Evolutionary conservation across 1,140 invertebrate genomes (phyloP), one percentile per base, ranked within the genome.

Genomic region (Pissodes strobi): DNA sequence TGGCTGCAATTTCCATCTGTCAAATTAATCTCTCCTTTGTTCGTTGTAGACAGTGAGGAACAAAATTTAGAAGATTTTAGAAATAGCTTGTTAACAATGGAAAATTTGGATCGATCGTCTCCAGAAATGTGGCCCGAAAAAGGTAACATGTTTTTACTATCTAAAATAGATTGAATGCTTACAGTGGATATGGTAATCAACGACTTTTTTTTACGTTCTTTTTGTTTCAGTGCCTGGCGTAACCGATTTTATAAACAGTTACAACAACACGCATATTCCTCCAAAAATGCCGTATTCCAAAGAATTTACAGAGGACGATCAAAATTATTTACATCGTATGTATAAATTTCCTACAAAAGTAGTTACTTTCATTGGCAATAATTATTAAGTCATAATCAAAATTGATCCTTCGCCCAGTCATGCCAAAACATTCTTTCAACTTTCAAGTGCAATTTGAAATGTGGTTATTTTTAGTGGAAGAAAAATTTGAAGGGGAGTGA

Each of bases 101-200:
- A 97, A 82, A 94, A 91, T 74, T 80, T 97, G 64, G 93, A 95
- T 79, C 82, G 94, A 73, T 86, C 91, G 8, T 96, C 94, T 1
- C 94, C 94, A 12, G 92, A 96, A 74, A 78, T 96, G 72, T 97
- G 94, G 94, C 94, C 94, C 39, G 93, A 95, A 80, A 90, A 92
- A 83, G 92, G 93, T 95, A 85, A 88, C 85, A 82, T 38, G 37
- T 64, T 68, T n/a, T 45, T 57, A 69, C 46, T 62, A 55, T 69
- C 18, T 18, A 38, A 38, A 38, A 38, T 57, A 52, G 25, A 34
- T 41, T 2, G 51, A 34, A 46, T 41, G 58, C 34, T 45, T n/a
- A 27, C n/a, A 25, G 3, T 34, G 25, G 25, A 9, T 9, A 27
- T 27, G 9, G n/a, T 27, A 3, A 5, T 27, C 2, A 38, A 60